Evolutionary conservation across 2,888 invertebrate genomes (phyloP).

Genomic region (Leptothorax acervorum): DNA sequence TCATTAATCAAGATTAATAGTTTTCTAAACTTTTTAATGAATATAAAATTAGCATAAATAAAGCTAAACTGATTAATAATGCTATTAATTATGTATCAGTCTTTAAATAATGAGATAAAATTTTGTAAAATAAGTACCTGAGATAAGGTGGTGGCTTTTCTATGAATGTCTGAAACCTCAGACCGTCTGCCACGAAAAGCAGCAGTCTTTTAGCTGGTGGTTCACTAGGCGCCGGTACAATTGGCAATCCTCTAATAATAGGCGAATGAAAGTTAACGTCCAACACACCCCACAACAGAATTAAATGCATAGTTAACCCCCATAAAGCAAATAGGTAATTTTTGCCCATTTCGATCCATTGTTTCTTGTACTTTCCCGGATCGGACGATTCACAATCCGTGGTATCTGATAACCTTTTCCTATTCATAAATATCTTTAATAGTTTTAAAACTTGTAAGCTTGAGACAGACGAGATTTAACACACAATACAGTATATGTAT

Average conservation of each 20-base stretch:
- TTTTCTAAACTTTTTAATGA: not conserved
- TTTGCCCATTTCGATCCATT: constrained; percentile 8
- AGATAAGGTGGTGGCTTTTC: constrained; percentile 88
- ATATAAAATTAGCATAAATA: not conserved
- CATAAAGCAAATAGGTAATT: constrained; percentile 75
- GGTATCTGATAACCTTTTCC: not conserved
- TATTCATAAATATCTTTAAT: constrained; percentile 3
- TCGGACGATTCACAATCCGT: not conserved
- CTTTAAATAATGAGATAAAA: not conserved
- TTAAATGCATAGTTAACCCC: constrained; percentile 81
- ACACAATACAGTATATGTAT: not conserved
- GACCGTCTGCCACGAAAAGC: constrained; percentile 96
- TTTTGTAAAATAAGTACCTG: constrained; percentile 86
- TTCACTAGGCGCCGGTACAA: constrained; percentile 73
- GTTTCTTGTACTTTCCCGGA: not conserved
- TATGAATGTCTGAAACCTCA: constrained; percentile 94
- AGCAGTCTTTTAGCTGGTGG: constrained; percentile 87
- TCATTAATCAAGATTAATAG: no score
- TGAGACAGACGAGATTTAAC: not conserved
- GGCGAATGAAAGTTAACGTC: constrained; percentile 84
- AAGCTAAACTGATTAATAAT: constrained; percentile 55
- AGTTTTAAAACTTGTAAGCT: not conserved
- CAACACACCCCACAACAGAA: constrained; percentile 82
- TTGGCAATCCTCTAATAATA: constrained; percentile 78
- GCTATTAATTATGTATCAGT: not conserved